Evolutionary conservation across 2,888 invertebrate species (phyloP).

Genomic region (Unio delphinus): DNA sequence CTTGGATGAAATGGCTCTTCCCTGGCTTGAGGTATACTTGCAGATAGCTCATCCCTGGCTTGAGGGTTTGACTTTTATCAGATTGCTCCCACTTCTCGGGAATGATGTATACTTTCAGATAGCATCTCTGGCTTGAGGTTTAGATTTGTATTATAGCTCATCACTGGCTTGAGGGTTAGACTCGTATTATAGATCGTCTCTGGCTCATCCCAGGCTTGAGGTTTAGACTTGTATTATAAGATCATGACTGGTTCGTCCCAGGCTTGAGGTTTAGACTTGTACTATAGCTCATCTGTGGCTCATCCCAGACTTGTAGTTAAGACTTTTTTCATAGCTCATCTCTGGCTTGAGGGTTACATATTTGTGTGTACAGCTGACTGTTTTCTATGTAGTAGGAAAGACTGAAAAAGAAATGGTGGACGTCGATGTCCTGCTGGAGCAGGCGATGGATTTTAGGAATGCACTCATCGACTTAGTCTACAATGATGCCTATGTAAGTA

Average conservation of each 20-base stretch:
- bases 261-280: neutral
- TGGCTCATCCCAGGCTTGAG: neutral
- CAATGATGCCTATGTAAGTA: constrained; percentile 70
- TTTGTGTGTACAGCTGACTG: neutral
- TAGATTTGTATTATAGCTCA: too few relatives aligned
- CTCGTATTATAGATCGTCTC: neutral
- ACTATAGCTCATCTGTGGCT: neutral
- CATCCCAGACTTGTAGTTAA: neutral
- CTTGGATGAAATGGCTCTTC: too few relatives aligned
- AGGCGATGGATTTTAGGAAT: constrained; percentile 70
- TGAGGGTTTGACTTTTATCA: too few relatives aligned
- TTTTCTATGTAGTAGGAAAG: constrained; percentile 61
- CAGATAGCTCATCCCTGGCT: too few relatives aligned
- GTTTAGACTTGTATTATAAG: neutral
- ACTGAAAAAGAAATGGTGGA: constrained; percentile 66
- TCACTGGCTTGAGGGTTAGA: too few relatives aligned
- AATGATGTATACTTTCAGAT: too few relatives aligned
- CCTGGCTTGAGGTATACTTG: too few relatives aligned
- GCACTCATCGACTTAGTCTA: constrained; percentile 69
- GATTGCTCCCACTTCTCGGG: too few relatives aligned
- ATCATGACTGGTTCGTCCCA: neutral
- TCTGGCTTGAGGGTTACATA: neutral
- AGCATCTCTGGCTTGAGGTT: too few relatives aligned
- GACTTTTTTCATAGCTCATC: neutral
- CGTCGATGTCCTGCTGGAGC: constrained; percentile 70